phyloP scores from a whole-genome alignment of 2,888 invertebrate genomes.

The Boloria euphrosyne region DNA sequence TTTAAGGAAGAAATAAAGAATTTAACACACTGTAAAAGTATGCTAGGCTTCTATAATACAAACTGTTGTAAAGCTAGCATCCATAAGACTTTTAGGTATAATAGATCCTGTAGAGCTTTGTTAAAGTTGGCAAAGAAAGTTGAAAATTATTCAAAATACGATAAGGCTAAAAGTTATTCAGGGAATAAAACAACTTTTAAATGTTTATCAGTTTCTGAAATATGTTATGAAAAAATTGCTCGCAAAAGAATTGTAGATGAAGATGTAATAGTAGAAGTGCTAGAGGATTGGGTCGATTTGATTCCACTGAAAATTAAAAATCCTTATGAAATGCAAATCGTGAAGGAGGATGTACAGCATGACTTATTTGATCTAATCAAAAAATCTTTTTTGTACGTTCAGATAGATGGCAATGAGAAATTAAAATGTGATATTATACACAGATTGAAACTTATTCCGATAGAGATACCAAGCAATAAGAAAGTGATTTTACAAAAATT shows the following conservation, averaged over 20 bases:
- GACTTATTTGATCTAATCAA: constrained; percentile 35
- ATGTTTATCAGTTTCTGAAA: constrained; percentile 35
- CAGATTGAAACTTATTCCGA: constrained; percentile 35
- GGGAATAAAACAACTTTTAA: constrained; percentile 1
- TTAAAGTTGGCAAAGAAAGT: constrained; percentile 19
- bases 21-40: constrained; percentile 45
- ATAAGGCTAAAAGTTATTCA: constrained; percentile 11
- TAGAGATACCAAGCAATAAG: constrained; percentile 43
- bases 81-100: constrained; percentile 40
- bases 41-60: constrained; percentile 46
- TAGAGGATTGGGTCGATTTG: constrained; percentile 37
- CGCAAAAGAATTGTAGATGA: constrained; percentile 41
- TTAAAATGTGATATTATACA: constrained; percentile 37
- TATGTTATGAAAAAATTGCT: constrained; percentile 32
- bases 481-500: constrained; percentile 46
- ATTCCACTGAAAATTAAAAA: constrained; percentile 35
- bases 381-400: constrained; percentile 6
- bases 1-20: constrained; percentile 53
- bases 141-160: constrained; percentile 3
- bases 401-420: constrained; percentile 24
- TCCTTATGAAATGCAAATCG: constrained; percentile 23
- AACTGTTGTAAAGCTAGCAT: constrained; percentile 32
- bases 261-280: constrained; percentile 46
- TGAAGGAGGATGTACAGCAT: constrained; percentile 34
- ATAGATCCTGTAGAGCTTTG: constrained; percentile 12